These are phyloP conservation scores for Drosophila quadrilineata DNA, from an alignment of 1,140 invertebrate species.

Conservation along the genomic window DNA sequence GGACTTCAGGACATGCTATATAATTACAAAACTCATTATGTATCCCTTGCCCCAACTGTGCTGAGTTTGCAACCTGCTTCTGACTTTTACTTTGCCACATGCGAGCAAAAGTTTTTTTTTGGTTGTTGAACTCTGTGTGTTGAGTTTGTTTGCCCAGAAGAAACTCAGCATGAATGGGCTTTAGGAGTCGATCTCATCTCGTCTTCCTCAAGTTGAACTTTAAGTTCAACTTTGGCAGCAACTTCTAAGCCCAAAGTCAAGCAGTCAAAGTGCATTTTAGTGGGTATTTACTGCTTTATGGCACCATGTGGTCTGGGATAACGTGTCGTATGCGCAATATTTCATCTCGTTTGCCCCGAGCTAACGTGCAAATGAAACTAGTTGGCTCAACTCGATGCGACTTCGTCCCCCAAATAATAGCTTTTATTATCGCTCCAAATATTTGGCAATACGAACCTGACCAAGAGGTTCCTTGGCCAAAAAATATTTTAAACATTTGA, in stretches of 20 bases:
- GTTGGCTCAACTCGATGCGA: slow-evolving; percentile 12
- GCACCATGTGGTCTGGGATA: not conserved
- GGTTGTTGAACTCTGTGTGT: slow-evolving; percentile 63
- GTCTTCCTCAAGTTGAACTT: slow-evolving; percentile 2
- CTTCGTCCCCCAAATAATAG: not conserved
- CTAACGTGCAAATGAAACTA: slow-evolving; percentile 48
- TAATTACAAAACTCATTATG: slow-evolving; percentile 75
- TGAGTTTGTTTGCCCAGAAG: slow-evolving; percentile 63
- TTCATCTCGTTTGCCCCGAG: slow-evolving; percentile 32
- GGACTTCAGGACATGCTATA: slow-evolving; percentile 16
- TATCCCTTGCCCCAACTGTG: slow-evolving; percentile 23
- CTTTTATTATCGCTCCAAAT: slow-evolving; percentile 17
- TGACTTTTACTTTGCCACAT: slow-evolving; percentile 6
- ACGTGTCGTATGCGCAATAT: slow-evolving; percentile 61
- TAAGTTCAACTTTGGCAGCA: slow-evolving; percentile 13
- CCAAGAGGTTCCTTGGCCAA: slow-evolving; percentile 25
- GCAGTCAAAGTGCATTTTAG: slow-evolving; percentile 68
- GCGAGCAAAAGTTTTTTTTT: slow-evolving; percentile 56
- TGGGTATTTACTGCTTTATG: slow-evolving; percentile 47
- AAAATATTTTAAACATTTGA: slow-evolving; percentile 9
- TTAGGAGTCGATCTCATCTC: slow-evolving; percentile 8
- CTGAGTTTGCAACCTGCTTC: slow-evolving; percentile 14
- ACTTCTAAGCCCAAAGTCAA: slow-evolving; percentile 66
- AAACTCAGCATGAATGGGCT: slow-evolving; percentile 51
- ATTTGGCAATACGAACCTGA: not conserved